Conservation (phyloP, 2,888 invertebrate genomes). For the Scelioninae gen. 2 region DNA sequence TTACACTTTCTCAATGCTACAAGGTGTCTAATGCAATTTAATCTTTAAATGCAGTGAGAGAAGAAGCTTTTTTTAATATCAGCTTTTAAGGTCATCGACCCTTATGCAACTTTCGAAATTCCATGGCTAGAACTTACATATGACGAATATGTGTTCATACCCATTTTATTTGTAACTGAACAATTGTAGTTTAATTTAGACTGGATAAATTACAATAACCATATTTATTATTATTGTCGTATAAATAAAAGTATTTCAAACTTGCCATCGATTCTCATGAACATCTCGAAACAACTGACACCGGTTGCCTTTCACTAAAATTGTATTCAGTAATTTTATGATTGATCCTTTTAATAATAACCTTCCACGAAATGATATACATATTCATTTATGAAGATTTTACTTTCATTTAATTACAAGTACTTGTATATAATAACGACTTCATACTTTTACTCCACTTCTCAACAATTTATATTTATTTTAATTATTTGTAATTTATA, state of each 20-base stretch:
- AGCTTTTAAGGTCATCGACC: constrained; percentile 51
- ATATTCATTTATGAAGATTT: no score
- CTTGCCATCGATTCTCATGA: constrained; percentile 5
- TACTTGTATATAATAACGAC: no score
- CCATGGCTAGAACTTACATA: constrained; percentile 48
- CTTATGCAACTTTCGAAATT: constrained; percentile 59
- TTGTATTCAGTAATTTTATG: no score
- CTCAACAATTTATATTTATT: no score
- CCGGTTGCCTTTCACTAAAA: constrained; percentile 17
- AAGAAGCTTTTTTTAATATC: constrained; percentile 43
- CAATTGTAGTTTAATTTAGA: constrained; percentile 58
- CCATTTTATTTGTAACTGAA: constrained; percentile 55
- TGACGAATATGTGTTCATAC: constrained; percentile 48
- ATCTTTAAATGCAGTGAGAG: constrained; percentile 45
- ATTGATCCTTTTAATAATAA: no score
- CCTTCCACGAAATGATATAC: no score
- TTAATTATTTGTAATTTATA: no score
- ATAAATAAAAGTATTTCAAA: constrained; percentile 22
- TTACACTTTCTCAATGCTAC: constrained; percentile 57
- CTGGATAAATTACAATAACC: constrained; percentile 58
- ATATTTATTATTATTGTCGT: constrained; percentile 48
- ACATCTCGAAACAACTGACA: constrained; percentile 34
- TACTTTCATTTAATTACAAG: no score
- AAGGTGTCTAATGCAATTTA: constrained; percentile 57
- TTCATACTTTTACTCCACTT: no score